A percentile compares a stretch with the other conserved stretches of the same genome.
Conservation (phyloP, 2,888 invertebrate species). For the Himalopsyche anomala region DNA sequence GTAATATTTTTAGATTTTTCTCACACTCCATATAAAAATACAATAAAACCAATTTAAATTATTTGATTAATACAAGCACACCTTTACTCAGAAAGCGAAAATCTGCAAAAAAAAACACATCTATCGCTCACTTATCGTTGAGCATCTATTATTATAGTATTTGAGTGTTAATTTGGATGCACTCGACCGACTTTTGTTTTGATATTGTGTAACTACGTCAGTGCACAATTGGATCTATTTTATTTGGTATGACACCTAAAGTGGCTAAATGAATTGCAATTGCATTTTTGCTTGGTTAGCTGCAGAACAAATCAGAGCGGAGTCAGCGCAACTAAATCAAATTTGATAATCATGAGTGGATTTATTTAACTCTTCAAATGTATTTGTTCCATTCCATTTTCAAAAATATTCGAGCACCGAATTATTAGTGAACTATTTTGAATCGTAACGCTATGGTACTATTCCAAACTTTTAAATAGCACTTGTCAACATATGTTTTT, state of each 20-base stretch:
- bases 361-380: not conserved
- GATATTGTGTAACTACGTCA: conserved; percentile 34
- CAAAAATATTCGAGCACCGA: too few relatives aligned
- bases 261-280: conserved; percentile 30
- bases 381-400: too few relatives aligned
- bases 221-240: conserved; percentile 19
- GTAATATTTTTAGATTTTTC: too few relatives aligned
- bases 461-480: too few relatives aligned
- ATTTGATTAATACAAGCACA: too few relatives aligned
- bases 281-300: conserved; percentile 6
- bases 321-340: not conserved
- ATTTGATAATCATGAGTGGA: not conserved
- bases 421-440: too few relatives aligned
- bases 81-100: too few relatives aligned
- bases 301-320: not conserved
- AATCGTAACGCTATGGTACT: too few relatives aligned
- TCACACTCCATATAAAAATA: too few relatives aligned
- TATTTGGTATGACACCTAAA: conserved; percentile 20
- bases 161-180: conserved; percentile 23
- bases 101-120: too few relatives aligned
- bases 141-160: not conserved
- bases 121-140: not conserved
- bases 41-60: too few relatives aligned
- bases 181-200: conserved; percentile 34
- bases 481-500: too few relatives aligned